These are phyloP conservation scores for Notarius quadriscutis DNA, from an alignment of 2,113 vertebrate genomes.

Conservation along the genomic window DNA sequence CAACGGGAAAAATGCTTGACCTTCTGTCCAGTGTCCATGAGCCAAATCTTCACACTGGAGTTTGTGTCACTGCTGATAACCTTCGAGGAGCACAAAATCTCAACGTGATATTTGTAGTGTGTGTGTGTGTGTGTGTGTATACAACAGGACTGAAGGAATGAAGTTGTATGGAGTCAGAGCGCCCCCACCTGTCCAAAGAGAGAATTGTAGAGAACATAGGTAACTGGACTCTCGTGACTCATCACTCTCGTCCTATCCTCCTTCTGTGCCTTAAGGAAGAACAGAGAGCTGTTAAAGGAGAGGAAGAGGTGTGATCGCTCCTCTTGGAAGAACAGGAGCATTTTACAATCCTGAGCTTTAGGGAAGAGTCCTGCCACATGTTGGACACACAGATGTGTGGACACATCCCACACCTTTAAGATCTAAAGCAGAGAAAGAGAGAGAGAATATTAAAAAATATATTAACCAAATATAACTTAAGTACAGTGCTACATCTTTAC, in stretches of 20 bases:
- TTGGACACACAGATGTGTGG: conserved; percentile 47
- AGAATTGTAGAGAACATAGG: conserved; percentile 71
- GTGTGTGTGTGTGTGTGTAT: neutral
- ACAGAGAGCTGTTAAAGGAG: conserved; percentile 48
- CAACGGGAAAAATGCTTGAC: conserved; percentile 79
- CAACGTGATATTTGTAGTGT: neutral
- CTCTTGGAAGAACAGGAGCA: conserved; percentile 46
- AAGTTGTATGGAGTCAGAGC: conserved; percentile 38
- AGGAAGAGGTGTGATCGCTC: conserved; percentile 46
- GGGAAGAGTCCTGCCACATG: conserved; percentile 44
- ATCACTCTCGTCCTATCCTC: conserved; percentile 61
- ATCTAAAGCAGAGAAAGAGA: conserved; percentile 36
- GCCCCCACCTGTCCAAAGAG: conserved; percentile 70
- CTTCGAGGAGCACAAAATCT: conserved; percentile 55
- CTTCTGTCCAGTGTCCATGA: conserved; percentile 82
- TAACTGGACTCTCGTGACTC: conserved; percentile 72
- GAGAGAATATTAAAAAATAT: neutral
- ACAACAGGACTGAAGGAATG: neutral
- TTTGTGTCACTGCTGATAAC: conserved; percentile 77
- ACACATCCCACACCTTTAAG: conserved; percentile 56
- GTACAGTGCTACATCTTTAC: neutral
- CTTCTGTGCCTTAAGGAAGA: conserved; percentile 69
- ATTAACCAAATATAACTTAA: neutral
- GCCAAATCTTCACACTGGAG: conserved; percentile 80
- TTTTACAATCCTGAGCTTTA: conserved; percentile 45